Percentiles rank a stretch among this genome's conserved stretches.
Evolutionary conservation across 1,140 invertebrate genomes (phyloP).

Genomic region (Diabrotica undecimpunctata): DNA sequence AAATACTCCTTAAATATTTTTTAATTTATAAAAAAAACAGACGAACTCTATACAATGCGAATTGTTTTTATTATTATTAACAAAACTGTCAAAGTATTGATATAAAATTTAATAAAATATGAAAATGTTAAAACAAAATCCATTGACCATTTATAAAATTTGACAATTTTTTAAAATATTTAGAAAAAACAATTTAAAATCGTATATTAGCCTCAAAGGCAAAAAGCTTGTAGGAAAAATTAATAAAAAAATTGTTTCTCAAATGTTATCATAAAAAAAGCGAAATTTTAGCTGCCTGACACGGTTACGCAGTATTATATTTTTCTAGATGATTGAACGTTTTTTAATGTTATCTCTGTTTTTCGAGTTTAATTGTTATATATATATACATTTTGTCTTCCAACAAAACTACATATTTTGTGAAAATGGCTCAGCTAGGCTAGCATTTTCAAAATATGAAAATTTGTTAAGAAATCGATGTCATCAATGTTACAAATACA

Average conservation of each 20-base stretch:
- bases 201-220: background rate
- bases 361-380: background rate
- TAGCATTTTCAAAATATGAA: slow-evolving; percentile 3
- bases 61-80: background rate
- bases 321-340: background rate
- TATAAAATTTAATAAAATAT: background rate
- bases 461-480: background rate
- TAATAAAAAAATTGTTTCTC: background rate
- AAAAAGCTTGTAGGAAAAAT: background rate
- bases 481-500: slow-evolving; percentile 1
- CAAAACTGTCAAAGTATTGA: background rate
- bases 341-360: background rate
- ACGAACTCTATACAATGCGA: background rate
- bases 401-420: background rate
- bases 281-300: background rate
- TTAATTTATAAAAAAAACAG: background rate
- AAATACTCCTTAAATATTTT: background rate
- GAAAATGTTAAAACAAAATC: no score
- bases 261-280: background rate
- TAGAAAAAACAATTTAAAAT: background rate
- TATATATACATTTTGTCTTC: background rate
- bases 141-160: background rate
- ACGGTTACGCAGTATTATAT: background rate
- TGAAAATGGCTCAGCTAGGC: background rate
- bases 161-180: background rate